Evolutionary conservation across 1,140 invertebrate genomes (phyloP).

Genomic region (Anastrepha ludens): DNA sequence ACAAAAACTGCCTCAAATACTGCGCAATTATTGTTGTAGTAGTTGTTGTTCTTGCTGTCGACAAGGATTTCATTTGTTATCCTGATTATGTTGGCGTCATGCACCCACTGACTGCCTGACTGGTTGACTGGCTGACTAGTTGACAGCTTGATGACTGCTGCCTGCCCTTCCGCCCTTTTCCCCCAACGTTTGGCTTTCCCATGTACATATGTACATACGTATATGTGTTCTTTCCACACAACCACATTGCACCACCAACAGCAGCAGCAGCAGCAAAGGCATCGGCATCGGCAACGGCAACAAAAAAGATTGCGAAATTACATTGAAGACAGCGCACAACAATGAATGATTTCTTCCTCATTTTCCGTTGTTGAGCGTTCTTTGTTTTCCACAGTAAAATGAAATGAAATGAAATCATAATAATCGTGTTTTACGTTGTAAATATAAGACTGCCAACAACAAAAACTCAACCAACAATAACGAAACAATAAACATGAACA

Average conservation of each 20-base stretch:
- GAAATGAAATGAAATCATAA: conserved; percentile 59
- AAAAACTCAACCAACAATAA: not conserved
- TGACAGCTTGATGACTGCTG: conserved; percentile 46
- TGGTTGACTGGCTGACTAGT: conserved; percentile 54
- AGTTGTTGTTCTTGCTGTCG: conserved; percentile 54
- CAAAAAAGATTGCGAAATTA: conserved; percentile 38
- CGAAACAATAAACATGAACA: conserved; percentile 10
- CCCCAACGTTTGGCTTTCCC: not conserved
- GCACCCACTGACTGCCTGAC: conserved; percentile 38
- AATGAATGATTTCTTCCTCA: conserved; percentile 55
- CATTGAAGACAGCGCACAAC: conserved; percentile 54
- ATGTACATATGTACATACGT: not conserved
- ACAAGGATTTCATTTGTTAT: conserved; percentile 60
- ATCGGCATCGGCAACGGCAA: not conserved
- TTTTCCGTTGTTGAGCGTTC: conserved; percentile 45
- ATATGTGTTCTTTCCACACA: too few relatives aligned
- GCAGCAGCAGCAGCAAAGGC: too few relatives aligned
- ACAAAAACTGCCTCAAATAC: conserved; percentile 6
- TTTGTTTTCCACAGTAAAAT: conserved; percentile 58
- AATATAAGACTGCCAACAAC: conserved; percentile 49
- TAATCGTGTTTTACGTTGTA: conserved; percentile 54
- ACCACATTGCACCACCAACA: too few relatives aligned
- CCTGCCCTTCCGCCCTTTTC: conserved; percentile 31
- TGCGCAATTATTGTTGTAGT: conserved; percentile 18
- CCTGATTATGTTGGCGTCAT: conserved; percentile 57